These are phyloP conservation scores for Sepioteuthis lessoniana DNA, from an alignment of 2,888 invertebrate genomes.

Conservation along the genomic window DNA sequence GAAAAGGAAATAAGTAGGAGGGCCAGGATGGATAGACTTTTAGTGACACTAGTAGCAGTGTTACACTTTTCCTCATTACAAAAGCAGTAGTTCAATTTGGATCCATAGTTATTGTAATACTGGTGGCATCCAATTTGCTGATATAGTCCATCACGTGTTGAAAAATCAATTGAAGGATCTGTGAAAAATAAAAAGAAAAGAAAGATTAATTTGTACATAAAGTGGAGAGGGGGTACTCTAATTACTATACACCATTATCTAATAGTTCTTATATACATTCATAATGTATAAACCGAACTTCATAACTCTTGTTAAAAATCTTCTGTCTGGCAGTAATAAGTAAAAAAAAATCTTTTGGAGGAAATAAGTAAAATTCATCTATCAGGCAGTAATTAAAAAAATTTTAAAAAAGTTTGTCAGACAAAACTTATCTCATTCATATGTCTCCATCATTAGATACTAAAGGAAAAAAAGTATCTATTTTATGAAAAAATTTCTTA, in stretches of 20 bases:
- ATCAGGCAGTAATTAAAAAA: no score
- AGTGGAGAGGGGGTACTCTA: background rate
- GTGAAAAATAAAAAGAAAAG: background rate
- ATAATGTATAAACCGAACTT: background rate
- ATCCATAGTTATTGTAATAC: background rate
- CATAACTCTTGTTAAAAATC: background rate
- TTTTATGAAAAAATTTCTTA: no score
- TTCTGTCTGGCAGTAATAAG: background rate
- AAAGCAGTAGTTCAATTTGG: constrained; percentile 19
- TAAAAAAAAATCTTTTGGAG: background rate
- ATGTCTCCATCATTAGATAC: no score
- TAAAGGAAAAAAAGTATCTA: no score
- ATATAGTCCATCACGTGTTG: background rate
- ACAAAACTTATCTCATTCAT: no score
- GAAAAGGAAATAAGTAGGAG: background rate
- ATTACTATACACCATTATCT: background rate
- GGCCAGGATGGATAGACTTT: background rate
- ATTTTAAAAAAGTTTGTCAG: no score
- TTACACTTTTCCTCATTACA: background rate
- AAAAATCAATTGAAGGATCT: background rate
- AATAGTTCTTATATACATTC: no score
- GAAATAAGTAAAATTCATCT: background rate
- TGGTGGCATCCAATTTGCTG: constrained; percentile 1
- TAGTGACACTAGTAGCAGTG: background rate
- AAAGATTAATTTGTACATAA: background rate